Percentiles rank a stretch among this genome's conserved stretches.
Conservation (phyloP, 2,797 vertebrate genomes). For the Leptatherina wallacei region DNA sequence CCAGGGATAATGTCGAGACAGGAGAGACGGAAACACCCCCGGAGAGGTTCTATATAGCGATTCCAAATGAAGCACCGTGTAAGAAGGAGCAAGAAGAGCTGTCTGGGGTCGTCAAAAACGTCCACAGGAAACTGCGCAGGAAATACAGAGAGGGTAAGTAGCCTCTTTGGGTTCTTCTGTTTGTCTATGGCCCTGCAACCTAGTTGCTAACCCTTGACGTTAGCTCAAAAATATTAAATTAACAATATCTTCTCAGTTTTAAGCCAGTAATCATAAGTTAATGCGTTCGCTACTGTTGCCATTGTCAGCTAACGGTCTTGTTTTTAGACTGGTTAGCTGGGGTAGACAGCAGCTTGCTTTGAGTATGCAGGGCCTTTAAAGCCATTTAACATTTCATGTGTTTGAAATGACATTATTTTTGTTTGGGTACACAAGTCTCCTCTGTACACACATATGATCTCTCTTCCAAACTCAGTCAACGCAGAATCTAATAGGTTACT, state of each 20-base stretch:
- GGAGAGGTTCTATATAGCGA: conserved; percentile 53
- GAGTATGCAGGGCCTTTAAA: conserved; percentile 56
- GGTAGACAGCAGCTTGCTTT: conserved; percentile 16
- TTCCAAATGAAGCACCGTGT: conserved; percentile 58
- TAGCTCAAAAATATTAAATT: neutral
- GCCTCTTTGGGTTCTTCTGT: conserved; percentile 44
- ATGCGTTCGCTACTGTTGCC: neutral
- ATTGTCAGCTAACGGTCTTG: neutral
- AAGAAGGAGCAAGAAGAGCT: conserved; percentile 92
- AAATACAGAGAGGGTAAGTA: conserved; percentile 95
- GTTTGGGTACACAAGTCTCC: neutral
- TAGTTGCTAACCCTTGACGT: conserved; percentile 19
- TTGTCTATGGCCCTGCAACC: conserved; percentile 33
- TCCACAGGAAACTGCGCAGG: conserved; percentile 94
- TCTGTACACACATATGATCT: neutral
- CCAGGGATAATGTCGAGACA: conserved; percentile 71
- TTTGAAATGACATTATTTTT: neutral
- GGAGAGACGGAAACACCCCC: conserved; percentile 66
- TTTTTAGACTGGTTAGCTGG: neutral
- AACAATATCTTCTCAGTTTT: neutral
- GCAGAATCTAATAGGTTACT: conserved; percentile 10
- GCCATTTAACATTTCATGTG: conserved; percentile 21
- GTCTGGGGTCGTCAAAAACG: conserved; percentile 94
- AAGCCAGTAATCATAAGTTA: neutral
- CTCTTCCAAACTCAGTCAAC: neutral